Percentiles rank a stretch among this genome's conserved stretches.
Conservation (phyloP, 1,140 invertebrate genomes). For the Samia ricini region DNA sequence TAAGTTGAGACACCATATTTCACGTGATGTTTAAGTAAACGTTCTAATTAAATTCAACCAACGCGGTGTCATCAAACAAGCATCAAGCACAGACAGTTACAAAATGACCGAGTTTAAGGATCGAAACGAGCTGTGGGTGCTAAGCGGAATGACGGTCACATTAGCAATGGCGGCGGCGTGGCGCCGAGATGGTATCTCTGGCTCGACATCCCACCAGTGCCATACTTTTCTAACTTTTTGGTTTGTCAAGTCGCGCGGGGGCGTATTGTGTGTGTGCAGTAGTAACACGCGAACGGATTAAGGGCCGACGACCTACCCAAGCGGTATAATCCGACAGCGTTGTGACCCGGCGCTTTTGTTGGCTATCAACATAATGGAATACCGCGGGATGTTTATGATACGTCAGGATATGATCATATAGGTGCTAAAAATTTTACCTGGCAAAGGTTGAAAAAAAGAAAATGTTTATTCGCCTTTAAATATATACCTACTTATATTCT, state of each 20-base stretch:
- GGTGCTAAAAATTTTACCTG: conserved; percentile 74
- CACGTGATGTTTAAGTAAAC: conserved; percentile 55
- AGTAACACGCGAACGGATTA: conserved; percentile 68
- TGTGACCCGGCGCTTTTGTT: conserved; percentile 71
- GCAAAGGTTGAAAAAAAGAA: conserved; percentile 57
- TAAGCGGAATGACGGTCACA: conserved; percentile 20
- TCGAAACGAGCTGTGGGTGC: conserved; percentile 30
- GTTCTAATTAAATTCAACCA: conserved; percentile 63
- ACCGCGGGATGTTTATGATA: conserved; percentile 74
- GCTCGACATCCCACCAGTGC: conserved; percentile 35
- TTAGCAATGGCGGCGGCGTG: conserved; percentile 31
- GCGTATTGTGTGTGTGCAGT: conserved; percentile 68
- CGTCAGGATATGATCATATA: conserved; percentile 72
- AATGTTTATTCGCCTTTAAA: conserved; percentile 51
- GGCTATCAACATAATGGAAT: conserved; percentile 71
- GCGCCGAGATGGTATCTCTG: conserved; percentile 63
- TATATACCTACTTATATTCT: not conserved
- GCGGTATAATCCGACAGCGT: conserved; percentile 69
- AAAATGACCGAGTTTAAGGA: conserved; percentile 53
- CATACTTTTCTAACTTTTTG: conserved; percentile 73
- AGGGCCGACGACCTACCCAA: conserved; percentile 59
- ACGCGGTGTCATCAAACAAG: conserved; percentile 42
- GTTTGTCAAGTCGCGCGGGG: conserved; percentile 54
- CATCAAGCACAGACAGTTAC: conserved; percentile 43
- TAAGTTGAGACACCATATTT: conserved; percentile 59